phyloP scores from a whole-genome alignment of 2,113 vertebrate genomes.

The Trichomycterus rosablanca region DNA sequence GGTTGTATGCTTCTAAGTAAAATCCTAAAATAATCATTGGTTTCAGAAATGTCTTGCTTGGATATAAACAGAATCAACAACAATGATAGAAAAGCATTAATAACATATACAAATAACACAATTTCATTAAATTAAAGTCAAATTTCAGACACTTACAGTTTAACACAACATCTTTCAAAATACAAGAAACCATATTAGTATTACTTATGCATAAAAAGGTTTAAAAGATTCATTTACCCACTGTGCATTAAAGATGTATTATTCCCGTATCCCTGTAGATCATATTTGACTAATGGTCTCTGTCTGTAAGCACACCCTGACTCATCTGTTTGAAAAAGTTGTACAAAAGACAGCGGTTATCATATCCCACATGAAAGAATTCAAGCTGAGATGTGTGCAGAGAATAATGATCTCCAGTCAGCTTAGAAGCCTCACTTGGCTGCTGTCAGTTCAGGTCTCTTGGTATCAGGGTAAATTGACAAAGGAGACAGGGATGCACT shows the following conservation, averaged over 20 bases:
- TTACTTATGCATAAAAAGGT: conserved; percentile 4
- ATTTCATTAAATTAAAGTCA: not conserved
- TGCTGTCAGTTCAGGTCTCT: not conserved
- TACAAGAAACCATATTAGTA: not conserved
- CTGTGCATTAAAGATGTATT: conserved; percentile 21
- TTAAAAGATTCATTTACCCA: not conserved
- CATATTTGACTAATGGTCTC: not conserved
- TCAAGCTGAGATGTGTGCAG: not conserved
- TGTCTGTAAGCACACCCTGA: not conserved
- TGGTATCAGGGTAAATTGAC: not conserved
- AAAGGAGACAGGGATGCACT: not conserved
- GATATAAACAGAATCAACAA: conserved; percentile 19
- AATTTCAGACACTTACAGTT: not conserved
- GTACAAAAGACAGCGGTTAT: conserved; percentile 2
- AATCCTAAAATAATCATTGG: too few relatives aligned
- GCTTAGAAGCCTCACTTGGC: not conserved
- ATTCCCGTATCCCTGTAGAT: not conserved
- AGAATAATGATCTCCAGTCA: not conserved
- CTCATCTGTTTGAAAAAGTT: conserved; percentile 4
- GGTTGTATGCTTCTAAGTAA: too few relatives aligned
- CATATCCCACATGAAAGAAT: not conserved
- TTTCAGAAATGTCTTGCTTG: conserved; percentile 8
- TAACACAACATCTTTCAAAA: not conserved
- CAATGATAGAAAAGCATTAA: too few relatives aligned
- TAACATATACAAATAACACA: conserved; percentile 22